Percentiles rank a stretch among this genome's conserved stretches.
These are phyloP conservation scores for Leucoptera coffeella DNA, from an alignment of 2,888 invertebrate species.

Conservation along the genomic window DNA sequence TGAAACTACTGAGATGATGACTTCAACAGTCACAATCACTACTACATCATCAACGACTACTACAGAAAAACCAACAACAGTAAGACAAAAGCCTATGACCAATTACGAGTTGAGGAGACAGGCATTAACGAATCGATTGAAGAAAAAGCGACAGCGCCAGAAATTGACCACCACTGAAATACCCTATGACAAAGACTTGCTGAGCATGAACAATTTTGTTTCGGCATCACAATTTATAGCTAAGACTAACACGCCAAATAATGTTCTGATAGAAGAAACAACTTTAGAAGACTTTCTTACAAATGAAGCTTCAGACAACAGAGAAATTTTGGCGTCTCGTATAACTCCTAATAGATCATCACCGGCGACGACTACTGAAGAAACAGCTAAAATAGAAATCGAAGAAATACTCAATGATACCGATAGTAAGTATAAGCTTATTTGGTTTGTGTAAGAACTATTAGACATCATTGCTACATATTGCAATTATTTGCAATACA, in stretches of 20 bases:
- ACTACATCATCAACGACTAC: constrained; percentile 7
- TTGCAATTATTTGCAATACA: too few species aligned
- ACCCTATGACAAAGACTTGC: constrained; percentile 24
- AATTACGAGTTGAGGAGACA: constrained; percentile 20
- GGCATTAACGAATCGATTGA: constrained; percentile 25
- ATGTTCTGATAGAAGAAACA: constrained; percentile 13
- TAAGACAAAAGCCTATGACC: constrained; percentile 13
- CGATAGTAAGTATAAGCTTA: constrained; percentile 31
- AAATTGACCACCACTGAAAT: constrained; percentile 28
- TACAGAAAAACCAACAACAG: constrained; percentile 13
- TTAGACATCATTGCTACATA: too few species aligned
- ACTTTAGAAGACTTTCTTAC: constrained; percentile 21
- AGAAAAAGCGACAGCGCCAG: constrained; percentile 27
- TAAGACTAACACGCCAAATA: constrained; percentile 18
- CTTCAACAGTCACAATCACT: constrained; percentile 5
- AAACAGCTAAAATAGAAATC: constrained; percentile 57
- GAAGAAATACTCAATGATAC: constrained; percentile 62
- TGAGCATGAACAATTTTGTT: constrained; percentile 25
- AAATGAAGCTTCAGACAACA: constrained; percentile 13
- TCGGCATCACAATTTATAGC: constrained; percentile 36
- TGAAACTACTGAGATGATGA: constrained; percentile 1
- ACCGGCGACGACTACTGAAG: constrained; percentile 19
- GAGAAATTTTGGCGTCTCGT: too few species aligned
- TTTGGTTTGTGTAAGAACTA: too few species aligned
- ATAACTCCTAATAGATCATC: constrained; percentile 1